phyloP scores from a whole-genome alignment of 2,113 vertebrate genomes.

The Oxygymnocypris stewartii region DNA sequence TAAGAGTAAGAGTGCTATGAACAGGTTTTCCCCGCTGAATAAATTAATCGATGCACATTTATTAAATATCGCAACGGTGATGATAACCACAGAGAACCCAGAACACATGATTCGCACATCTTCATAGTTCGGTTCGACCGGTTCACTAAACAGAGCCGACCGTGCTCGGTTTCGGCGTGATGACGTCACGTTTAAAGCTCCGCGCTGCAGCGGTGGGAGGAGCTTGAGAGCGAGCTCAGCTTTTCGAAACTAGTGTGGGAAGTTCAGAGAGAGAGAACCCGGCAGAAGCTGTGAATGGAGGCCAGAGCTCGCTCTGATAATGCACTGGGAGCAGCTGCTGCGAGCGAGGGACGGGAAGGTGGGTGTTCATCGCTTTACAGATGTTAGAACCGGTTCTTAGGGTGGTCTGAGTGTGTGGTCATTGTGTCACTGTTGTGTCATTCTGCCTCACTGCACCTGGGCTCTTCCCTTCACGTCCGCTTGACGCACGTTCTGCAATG shows the following conservation, averaged over 20 bases:
- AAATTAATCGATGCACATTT: too few relatives aligned
- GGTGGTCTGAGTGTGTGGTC: background rate
- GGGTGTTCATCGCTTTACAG: slow-evolving; percentile 48
- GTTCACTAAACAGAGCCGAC: background rate
- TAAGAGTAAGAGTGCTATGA: too few relatives aligned
- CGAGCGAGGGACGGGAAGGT: slow-evolving; percentile 74
- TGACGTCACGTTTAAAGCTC: slow-evolving; percentile 67
- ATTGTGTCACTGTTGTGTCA: background rate
- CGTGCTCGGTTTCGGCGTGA: background rate
- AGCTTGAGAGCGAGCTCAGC: slow-evolving; percentile 62
- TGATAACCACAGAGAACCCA: background rate
- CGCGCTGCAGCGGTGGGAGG: background rate
- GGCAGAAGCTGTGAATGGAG: background rate
- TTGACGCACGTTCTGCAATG: background rate
- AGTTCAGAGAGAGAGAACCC: background rate
- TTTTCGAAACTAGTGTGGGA: slow-evolving; percentile 66
- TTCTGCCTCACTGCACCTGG: background rate
- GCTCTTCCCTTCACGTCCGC: background rate
- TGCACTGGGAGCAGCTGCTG: slow-evolving; percentile 78
- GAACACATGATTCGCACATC: background rate
- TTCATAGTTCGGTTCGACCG: background rate
- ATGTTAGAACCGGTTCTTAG: too few relatives aligned
- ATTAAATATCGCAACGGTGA: background rate
- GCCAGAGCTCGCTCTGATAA: slow-evolving; percentile 57
- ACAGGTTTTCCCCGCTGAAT: too few relatives aligned